Evolutionary conservation across 2,113 vertebrate species (phyloP), one percentile per base, ranked within the genome.

Genomic region (Lasiurus borealis): DNA sequence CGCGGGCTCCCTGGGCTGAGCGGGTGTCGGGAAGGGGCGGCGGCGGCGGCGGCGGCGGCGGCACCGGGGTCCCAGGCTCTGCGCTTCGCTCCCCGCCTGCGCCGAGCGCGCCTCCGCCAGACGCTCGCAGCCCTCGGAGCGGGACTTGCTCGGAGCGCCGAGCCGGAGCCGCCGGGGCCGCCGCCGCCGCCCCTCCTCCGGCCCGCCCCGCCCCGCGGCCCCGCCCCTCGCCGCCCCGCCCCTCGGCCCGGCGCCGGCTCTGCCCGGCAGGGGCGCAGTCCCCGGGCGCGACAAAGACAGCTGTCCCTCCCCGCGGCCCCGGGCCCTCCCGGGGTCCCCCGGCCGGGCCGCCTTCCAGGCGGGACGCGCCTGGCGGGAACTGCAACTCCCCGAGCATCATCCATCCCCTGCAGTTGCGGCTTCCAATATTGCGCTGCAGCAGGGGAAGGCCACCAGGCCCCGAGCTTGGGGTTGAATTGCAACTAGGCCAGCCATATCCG

Each of bases 131-230:
- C 95, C 76, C 91, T 94, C 89, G 89, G 93, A 91, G 91, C 96
- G 87, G 95, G 95, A 97, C 96, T 94, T 93, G 84, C 91, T 84
- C 72, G 31, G 91, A 52, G 91, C 85, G 88, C 94, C 0, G 76
- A 84, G 93, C 86, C 90, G 16, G 52, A 78, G 94, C 91, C 78
- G 90, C 96, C 44, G 77, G 80, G 62, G 97, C 85, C 95, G 0
- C 96, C 91, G 95, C 95, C 95, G 0, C 96, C 91, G 95, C 95
- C 95, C 91, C 96, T 66, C 96, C 96, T 27, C 93, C 92, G 92
- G 16, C 93, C 94, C 95, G 95, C 93, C 96, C 96, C 90, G 8
- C 71, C 96, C 96, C 90, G 8, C 71, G 84, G 95, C 95, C 91
- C 88, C 91, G 93, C 96, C 88, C 85, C 95, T 31, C 85, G n/a